Conservation (phyloP, 2,797 vertebrate species). For the Carcharodon carcharias region DNA sequence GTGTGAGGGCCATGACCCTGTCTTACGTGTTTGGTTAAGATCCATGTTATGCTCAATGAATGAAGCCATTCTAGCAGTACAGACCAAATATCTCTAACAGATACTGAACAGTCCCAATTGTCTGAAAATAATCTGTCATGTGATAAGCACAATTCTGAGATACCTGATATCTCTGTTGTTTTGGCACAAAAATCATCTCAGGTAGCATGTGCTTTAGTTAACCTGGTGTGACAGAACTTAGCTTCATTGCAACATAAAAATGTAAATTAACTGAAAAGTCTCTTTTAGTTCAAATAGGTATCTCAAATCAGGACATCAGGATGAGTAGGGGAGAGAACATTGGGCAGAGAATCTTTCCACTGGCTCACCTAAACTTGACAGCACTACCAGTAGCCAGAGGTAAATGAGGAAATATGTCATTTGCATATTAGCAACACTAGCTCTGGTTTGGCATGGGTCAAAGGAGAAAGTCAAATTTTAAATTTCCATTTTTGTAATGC, state of each 20-base stretch:
- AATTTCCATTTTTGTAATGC: background rate
- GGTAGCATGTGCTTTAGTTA: background rate
- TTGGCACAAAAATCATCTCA: background rate
- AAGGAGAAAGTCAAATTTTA: background rate
- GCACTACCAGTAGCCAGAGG: background rate
- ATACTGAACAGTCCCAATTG: background rate
- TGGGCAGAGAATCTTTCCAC: background rate
- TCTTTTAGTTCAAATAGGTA: background rate
- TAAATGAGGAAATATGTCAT: background rate
- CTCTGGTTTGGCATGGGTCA: background rate
- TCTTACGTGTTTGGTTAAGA: background rate
- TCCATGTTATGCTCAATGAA: background rate
- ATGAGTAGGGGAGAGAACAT: background rate
- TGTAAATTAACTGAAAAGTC: background rate
- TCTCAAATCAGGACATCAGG: background rate
- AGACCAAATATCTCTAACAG: background rate
- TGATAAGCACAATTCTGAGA: background rate
- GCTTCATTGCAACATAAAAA: background rate
- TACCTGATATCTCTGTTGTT: background rate
- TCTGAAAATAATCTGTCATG: background rate
- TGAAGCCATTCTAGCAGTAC: background rate
- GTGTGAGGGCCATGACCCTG: background rate
- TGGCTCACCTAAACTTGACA: background rate
- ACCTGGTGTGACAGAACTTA: background rate
- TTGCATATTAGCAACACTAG: background rate